Percentiles rank a stretch among this genome's conserved stretches.
Evolutionary conservation across 2,113 vertebrate genomes (phyloP).

Genomic region (Ranitomeya variabilis): DNA sequence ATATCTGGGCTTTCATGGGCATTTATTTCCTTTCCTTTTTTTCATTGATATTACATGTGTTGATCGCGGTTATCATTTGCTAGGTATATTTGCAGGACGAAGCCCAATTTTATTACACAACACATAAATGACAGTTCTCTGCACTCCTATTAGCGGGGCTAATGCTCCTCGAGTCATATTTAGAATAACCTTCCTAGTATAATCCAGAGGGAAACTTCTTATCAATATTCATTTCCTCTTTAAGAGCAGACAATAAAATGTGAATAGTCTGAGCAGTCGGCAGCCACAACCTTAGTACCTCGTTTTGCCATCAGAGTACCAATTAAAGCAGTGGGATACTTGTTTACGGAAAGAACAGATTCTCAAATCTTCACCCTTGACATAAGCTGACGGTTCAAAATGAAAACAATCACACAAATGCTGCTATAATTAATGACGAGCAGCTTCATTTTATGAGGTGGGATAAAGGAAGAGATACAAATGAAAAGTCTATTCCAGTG

Average conservation of each 20-base stretch:
- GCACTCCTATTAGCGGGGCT: not conserved
- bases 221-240: not conserved
- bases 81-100: not conserved
- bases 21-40: no score
- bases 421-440: constrained; percentile 2
- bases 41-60: no score
- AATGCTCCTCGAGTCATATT: not conserved
- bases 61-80: no score
- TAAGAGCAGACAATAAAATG: not conserved
- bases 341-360: constrained; percentile 26
- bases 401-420: constrained; percentile 9
- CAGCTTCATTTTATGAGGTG: not conserved
- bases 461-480: constrained; percentile 5
- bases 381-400: not conserved
- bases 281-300: not conserved
- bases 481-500: not conserved
- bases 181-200: not conserved
- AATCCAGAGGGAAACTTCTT: not conserved
- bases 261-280: not conserved
- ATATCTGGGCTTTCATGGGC: no score
- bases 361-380: constrained; percentile 7
- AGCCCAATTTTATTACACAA: not conserved
- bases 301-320: not conserved
- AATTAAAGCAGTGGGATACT: constrained; percentile 21
- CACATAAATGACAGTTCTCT: not conserved